Conservation (phyloP, 2,797 vertebrate genomes). For the Oreochromis grahami region DNA sequence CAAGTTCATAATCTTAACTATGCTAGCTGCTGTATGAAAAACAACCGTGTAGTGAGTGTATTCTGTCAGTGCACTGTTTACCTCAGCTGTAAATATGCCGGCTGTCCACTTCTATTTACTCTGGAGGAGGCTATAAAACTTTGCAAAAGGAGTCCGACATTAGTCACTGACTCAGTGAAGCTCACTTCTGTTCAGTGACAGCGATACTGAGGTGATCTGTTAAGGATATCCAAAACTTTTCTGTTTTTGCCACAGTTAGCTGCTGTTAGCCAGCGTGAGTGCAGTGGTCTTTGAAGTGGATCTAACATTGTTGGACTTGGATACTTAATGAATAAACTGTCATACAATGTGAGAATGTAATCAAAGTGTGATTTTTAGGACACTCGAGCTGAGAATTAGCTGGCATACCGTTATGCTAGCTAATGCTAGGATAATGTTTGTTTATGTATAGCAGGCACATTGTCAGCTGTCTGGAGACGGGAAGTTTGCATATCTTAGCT, state of each 20-base stretch:
- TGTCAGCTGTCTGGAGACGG: accelerated
- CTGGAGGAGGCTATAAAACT: background rate
- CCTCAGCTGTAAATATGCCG: background rate
- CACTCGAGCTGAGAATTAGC: background rate
- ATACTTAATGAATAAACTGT: background rate
- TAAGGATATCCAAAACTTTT: too few relatives aligned
- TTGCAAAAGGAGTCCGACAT: background rate
- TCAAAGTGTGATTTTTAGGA: background rate
- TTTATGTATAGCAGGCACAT: background rate
- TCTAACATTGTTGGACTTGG: background rate
- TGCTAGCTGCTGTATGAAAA: background rate
- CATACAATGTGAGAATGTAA: background rate
- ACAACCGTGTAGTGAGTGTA: background rate
- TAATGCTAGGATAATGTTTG: background rate
- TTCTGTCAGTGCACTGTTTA: background rate
- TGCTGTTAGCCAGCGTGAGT: accelerated
- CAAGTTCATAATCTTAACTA: background rate
- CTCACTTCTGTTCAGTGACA: background rate
- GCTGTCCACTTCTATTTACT: background rate
- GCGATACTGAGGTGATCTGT: too few relatives aligned
- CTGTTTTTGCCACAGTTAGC: background rate
- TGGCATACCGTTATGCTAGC: background rate
- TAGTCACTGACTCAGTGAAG: background rate
- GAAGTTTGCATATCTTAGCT: background rate
- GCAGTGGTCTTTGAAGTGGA: background rate